A percentile compares a stretch with the other conserved stretches of the same genome.
Evolutionary conservation across 2,113 vertebrate species (phyloP).

Genomic region (Dissostichus mawsoni): DNA sequence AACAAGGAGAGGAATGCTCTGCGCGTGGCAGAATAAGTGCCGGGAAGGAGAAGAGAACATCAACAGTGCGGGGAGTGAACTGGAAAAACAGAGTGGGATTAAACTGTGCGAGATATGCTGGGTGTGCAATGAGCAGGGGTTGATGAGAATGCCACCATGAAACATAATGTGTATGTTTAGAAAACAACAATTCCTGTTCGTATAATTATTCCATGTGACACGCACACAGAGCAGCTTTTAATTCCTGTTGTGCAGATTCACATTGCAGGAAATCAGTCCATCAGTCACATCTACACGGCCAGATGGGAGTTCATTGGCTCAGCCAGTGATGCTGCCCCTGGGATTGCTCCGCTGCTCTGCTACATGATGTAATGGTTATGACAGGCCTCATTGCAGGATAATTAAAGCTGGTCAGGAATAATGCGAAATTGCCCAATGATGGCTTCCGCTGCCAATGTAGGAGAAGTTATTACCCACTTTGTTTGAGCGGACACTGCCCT

Average conservation of each 20-base stretch:
- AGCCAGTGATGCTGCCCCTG: constrained; percentile 57
- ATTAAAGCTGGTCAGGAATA: constrained; percentile 71
- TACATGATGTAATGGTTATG: constrained; percentile 75
- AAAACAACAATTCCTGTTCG: constrained; percentile 3
- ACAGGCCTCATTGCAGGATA: constrained; percentile 68
- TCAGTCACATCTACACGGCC: constrained; percentile 54
- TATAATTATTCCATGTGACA: not conserved
- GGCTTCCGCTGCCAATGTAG: constrained; percentile 39
- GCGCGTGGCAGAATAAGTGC: constrained; percentile 70
- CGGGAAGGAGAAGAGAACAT: constrained; percentile 60
- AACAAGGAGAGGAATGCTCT: constrained; percentile 73
- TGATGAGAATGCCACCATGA: constrained; percentile 16
- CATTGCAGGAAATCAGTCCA: constrained; percentile 52
- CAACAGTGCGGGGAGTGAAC: constrained; percentile 31
- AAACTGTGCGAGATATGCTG: constrained; percentile 32
- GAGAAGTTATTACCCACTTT: constrained; percentile 61
- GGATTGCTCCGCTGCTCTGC: constrained; percentile 53
- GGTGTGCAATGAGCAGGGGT: constrained; percentile 18
- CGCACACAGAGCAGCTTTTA: not conserved
- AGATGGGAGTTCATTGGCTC: constrained; percentile 71
- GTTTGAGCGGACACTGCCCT: constrained; percentile 26
- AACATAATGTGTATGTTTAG: constrained; percentile 6
- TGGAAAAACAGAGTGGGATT: constrained; percentile 63
- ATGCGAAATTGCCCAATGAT: constrained; percentile 54
- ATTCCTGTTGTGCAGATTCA: constrained; percentile 24